Percentiles rank a stretch among this genome's conserved stretches.
Conservation (phyloP, 2,888 invertebrate species). For the Plutella xylostella region DNA sequence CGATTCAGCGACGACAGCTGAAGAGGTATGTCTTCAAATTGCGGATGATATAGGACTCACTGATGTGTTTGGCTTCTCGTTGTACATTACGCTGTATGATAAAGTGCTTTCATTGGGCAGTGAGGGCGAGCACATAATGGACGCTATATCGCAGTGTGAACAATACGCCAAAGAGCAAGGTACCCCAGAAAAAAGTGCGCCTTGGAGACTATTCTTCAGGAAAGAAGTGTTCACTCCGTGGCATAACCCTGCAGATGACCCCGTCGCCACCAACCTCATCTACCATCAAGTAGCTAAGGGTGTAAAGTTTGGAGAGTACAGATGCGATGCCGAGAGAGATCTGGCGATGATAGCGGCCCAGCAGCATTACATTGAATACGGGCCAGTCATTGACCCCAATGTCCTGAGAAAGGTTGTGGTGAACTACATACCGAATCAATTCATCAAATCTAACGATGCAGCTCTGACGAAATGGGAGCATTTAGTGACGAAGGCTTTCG, state of each 20-base stretch:
- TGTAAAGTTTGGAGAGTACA: slow-evolving; percentile 92
- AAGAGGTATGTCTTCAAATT: slow-evolving; percentile 86
- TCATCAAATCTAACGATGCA: slow-evolving; percentile 72
- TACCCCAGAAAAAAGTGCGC: slow-evolving; percentile 83
- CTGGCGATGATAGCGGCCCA: slow-evolving; percentile 90
- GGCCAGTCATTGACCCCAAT: slow-evolving; percentile 74
- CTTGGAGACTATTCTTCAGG: slow-evolving; percentile 89
- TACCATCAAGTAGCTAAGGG: slow-evolving; percentile 91
- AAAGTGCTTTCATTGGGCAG: slow-evolving; percentile 91
- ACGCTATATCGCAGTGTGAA: slow-evolving; percentile 96
- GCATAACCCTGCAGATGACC: slow-evolving; percentile 88
- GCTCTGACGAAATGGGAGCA: slow-evolving; percentile 79
- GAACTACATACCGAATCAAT: slow-evolving; percentile 85
- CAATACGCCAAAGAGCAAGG: slow-evolving; percentile 94
- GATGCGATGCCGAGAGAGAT: slow-evolving; percentile 85
- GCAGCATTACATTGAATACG: slow-evolving; percentile 89
- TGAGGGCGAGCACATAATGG: slow-evolving; percentile 93
- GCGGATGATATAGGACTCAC: slow-evolving; percentile 79
- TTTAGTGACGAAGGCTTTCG: slow-evolving; percentile 78
- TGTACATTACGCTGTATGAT: slow-evolving; percentile 91
- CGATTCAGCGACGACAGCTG: slow-evolving; percentile 92
- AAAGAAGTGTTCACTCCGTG: slow-evolving; percentile 94
- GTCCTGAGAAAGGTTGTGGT: slow-evolving; percentile 78
- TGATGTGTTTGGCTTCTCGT: slow-evolving; percentile 91
- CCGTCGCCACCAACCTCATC: slow-evolving; percentile 87